A percentile compares a stretch with the other conserved stretches of the same genome.
These are phyloP conservation scores for Tipula lateralis DNA, from an alignment of 2,888 invertebrate species.

Conservation along the genomic window DNA sequence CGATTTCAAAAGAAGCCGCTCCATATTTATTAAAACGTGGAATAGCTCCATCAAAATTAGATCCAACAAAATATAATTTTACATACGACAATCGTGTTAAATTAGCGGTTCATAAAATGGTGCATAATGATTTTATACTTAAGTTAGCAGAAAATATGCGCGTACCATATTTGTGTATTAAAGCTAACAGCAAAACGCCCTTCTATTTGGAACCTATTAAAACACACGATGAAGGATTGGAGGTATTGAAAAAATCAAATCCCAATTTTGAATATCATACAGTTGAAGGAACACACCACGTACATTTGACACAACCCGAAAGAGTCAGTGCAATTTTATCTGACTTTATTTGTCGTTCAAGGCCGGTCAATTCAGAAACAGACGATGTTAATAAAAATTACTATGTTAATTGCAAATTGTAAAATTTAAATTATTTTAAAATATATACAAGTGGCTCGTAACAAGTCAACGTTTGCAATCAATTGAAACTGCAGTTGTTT, in stretches of 20 bases:
- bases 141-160: slow-evolving; percentile 55
- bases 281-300: slow-evolving; percentile 68
- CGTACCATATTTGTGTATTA: slow-evolving; percentile 61
- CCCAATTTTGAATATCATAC: slow-evolving; percentile 56
- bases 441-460: too few species aligned
- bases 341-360: slow-evolving; percentile 47
- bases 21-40: slow-evolving; percentile 56
- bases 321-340: slow-evolving; percentile 54
- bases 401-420: neutral
- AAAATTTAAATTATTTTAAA: too few species aligned
- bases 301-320: slow-evolving; percentile 67
- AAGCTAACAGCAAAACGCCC: slow-evolving; percentile 44
- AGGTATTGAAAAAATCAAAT: slow-evolving; percentile 52
- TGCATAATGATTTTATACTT: slow-evolving; percentile 50
- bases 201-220: neutral
- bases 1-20: slow-evolving; percentile 55
- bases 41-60: slow-evolving; percentile 52
- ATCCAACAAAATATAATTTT: slow-evolving; percentile 59
- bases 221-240: slow-evolving; percentile 52
- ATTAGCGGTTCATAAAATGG: slow-evolving; percentile 38
- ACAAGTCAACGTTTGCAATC: too few species aligned
- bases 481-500: too few species aligned
- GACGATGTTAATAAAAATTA: neutral
- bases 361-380: neutral
- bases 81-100: slow-evolving; percentile 59